phyloP scores from a whole-genome alignment of 1,140 invertebrate species.

The Gyrodactylus bullatarudis region DNA sequence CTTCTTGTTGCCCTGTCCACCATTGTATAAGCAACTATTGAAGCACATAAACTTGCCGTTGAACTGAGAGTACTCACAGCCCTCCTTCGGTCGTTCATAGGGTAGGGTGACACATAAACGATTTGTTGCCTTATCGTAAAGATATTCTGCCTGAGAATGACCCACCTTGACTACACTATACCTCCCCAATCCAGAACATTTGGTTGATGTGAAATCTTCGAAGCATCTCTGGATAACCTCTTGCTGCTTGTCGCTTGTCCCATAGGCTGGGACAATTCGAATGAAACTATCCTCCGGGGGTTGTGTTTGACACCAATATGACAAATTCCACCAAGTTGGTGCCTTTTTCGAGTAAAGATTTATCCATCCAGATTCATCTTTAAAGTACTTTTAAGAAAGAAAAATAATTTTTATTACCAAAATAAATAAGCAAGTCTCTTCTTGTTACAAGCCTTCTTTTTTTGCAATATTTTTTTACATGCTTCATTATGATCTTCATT shows the following conservation, averaged over 20 bases:
- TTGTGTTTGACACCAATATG: background rate
- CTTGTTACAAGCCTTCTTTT: too few relatives aligned
- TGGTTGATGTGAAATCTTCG: background rate
- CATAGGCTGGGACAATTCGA: constrained; percentile 1
- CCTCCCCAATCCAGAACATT: background rate
- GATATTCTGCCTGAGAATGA: background rate
- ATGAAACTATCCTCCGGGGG: background rate
- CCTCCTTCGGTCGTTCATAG: background rate
- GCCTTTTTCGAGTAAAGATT: background rate
- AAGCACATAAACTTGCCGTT: constrained; percentile 1
- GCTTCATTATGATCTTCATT: too few relatives aligned
- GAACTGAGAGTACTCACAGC: background rate
- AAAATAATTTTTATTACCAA: too few relatives aligned
- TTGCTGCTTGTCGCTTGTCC: background rate
- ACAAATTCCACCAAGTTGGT: background rate
- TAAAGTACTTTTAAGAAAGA: too few relatives aligned
- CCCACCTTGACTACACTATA: background rate
- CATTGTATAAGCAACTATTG: constrained; percentile 3
- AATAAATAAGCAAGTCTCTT: too few relatives aligned
- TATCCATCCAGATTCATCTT: background rate
- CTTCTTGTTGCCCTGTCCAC: background rate
- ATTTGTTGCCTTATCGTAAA: background rate
- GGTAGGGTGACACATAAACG: background rate
- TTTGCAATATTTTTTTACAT: too few relatives aligned
- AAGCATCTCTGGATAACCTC: background rate